These are phyloP conservation scores for Noctua janthe DNA, from an alignment of 2,888 invertebrate species.

Conservation along the genomic window DNA sequence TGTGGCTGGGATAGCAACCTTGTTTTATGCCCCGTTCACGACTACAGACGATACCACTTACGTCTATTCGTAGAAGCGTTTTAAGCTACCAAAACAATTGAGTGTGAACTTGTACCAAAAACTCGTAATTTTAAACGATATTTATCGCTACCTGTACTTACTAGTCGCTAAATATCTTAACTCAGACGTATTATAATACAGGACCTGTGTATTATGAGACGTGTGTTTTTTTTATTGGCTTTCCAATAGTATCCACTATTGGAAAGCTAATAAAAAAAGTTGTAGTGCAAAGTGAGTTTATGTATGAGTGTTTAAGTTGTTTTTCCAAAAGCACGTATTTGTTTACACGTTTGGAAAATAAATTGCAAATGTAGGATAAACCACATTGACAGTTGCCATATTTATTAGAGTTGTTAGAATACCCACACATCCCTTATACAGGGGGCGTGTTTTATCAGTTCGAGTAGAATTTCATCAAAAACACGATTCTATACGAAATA, in stretches of 20 bases:
- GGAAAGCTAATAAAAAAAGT: background rate
- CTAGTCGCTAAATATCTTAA: background rate
- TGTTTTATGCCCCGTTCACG: background rate
- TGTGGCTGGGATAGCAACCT: background rate
- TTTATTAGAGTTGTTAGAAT: slow-evolving; percentile 19
- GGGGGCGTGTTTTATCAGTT: slow-evolving; percentile 51
- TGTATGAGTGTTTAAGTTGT: background rate
- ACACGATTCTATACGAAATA: slow-evolving; percentile 44
- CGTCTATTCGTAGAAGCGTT: background rate
- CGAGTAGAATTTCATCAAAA: slow-evolving; percentile 33
- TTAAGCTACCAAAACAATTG: background rate
- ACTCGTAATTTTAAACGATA: background rate
- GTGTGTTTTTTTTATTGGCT: background rate
- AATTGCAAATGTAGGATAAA: slow-evolving; percentile 5
- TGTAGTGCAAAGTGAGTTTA: background rate
- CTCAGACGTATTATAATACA: background rate
- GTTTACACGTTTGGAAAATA: background rate
- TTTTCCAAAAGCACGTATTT: background rate
- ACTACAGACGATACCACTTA: background rate
- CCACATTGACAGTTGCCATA: slow-evolving; percentile 5
- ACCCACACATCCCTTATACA: slow-evolving; percentile 4
- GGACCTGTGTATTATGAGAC: background rate
- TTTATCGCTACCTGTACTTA: background rate
- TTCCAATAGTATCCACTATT: background rate
- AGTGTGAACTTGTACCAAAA: background rate